Evolutionary conservation across 2,113 vertebrate genomes (phyloP).

Genomic region (Thalassarche chlororhynchos): DNA sequence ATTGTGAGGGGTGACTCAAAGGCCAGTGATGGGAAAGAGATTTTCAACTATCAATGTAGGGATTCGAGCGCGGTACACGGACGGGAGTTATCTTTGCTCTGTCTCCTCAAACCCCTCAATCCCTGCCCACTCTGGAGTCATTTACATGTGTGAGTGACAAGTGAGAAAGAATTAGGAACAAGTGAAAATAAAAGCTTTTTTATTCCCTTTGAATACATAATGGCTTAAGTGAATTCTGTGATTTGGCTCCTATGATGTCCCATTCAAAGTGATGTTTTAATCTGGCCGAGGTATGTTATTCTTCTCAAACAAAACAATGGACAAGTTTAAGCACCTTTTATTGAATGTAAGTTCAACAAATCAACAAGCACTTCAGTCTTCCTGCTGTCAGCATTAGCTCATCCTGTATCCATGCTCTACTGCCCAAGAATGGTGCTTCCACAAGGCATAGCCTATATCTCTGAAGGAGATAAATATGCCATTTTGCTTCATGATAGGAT

Average conservation of each 20-base stretch:
- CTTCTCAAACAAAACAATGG: neutral
- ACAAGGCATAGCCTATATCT: neutral
- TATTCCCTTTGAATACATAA: neutral
- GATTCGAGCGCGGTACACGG: rapidly evolving
- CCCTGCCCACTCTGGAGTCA: neutral
- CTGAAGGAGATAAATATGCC: neutral
- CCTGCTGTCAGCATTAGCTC: neutral
- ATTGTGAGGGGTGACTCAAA: neutral
- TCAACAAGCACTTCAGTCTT: neutral
- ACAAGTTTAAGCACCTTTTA: neutral
- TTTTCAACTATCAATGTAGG: neutral
- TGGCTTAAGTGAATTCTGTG: neutral
- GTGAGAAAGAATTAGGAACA: neutral
- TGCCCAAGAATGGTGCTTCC: neutral
- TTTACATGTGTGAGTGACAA: neutral
- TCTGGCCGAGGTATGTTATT: neutral
- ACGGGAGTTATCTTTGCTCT: neutral
- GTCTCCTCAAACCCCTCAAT: neutral
- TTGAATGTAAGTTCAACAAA: neutral
- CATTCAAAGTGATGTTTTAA: neutral
- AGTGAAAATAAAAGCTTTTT: neutral
- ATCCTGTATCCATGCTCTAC: neutral
- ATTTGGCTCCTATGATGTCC: neutral
- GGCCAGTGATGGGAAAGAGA: neutral
- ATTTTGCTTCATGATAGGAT: neutral